Base-by-base conservation (phyloP, 2,888 invertebrate species). In the Epinotia bilunana region DNA sequence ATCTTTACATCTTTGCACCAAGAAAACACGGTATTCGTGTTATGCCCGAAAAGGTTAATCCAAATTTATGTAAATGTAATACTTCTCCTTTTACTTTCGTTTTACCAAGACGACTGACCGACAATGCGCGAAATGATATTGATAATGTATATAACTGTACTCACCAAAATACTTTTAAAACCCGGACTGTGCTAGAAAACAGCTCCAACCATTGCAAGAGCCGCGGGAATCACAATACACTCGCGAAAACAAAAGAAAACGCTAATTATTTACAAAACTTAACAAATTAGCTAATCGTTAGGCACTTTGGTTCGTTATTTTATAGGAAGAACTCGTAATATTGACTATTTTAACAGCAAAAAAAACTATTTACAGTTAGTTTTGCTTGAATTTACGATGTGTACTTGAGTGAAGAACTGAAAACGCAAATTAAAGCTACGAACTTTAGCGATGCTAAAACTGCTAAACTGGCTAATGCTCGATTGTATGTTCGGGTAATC, bases 101-200 rank as follows among this genome's bases (percentile, higher is more conserved):
- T 63, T 6, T 28, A 63, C 62, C 3, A 43, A 71, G 70, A 58
- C 60, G 60, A 65, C 46, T 60, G 58, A 74, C 62, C 43, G 58
- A 69, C 18, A 23, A 69, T n/a, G 3, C 20, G 12, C 28, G 63
- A 69, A 46, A 58, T 28, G 63, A 58, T 28, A 69, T 1, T 20
- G 20, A 20, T 33, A n/a, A n/a, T 28, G 39, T 12, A 33, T n/a
- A 63, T 39, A 68, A 74, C 65, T 70, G 20, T 76, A 90, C 93
- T 93, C 79, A 94, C 94, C 94, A 93, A 93, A 91, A 88, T 88
- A 83, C 85, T 91, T 84, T 87, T 86, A 58, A 79, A 81, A 81
- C 89, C 91, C 87, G 88, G 90, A 86, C 90, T 84, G 91, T 93
- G 94, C 94, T 94, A 94, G 92, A 94, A 92, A 94, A 94, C 93